These are phyloP conservation scores for Gallinago solitaria DNA, from an alignment of 2,797 vertebrate genomes.

Conservation along the genomic window DNA sequence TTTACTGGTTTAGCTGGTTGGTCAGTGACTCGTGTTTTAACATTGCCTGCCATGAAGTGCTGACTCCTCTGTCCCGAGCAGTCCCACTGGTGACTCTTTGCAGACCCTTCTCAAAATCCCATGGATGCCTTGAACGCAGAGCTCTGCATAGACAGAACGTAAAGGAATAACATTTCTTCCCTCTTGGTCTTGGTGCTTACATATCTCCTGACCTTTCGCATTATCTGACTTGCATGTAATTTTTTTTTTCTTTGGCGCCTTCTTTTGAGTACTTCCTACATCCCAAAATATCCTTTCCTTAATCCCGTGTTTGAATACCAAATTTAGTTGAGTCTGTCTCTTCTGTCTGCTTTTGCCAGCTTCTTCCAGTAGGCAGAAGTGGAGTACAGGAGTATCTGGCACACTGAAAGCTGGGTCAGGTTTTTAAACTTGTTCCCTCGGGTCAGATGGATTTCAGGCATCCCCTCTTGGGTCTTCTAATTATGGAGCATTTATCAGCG, in stretches of 20 bases:
- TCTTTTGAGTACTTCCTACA: background rate
- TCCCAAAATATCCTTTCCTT: slow-evolving; percentile 32
- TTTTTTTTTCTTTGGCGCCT: background rate
- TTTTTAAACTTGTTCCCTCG: slow-evolving; percentile 21
- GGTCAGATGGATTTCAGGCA: slow-evolving; percentile 57
- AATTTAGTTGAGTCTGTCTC: slow-evolving; percentile 22
- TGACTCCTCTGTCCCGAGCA: background rate
- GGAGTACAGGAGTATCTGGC: background rate
- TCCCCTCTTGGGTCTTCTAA: slow-evolving; percentile 49
- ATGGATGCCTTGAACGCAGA: background rate
- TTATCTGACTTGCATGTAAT: background rate
- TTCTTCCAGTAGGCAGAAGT: background rate
- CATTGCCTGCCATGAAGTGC: background rate
- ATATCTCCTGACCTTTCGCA: background rate
- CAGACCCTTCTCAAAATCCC: background rate
- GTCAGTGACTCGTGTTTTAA: background rate
- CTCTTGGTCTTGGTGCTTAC: background rate
- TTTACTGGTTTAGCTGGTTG: background rate
- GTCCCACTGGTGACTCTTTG: background rate
- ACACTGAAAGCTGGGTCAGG: background rate
- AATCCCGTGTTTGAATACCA: slow-evolving; percentile 19
- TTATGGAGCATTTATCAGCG: slow-evolving; percentile 60
- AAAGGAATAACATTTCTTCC: background rate
- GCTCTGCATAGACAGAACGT: background rate
- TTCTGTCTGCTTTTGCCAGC: background rate